A percentile compares a stretch with the other conserved stretches of the same genome.
Evolutionary conservation across 2,113 vertebrate genomes (phyloP).

Genomic region (Okapia johnstoni): DNA sequence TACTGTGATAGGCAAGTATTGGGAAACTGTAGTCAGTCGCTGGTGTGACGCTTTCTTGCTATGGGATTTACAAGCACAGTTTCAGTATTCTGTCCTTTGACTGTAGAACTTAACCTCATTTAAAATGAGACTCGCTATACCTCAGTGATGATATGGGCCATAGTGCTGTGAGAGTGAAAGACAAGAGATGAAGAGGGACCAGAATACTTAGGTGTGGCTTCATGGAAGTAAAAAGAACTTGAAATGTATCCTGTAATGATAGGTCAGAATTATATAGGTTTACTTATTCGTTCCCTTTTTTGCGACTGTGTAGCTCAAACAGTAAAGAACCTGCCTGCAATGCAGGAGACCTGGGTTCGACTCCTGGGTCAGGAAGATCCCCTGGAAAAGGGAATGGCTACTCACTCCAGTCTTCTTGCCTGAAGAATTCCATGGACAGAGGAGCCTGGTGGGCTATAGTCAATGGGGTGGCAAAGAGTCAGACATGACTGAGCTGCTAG

Average conservation of each 20-base stretch:
- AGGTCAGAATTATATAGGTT: not conserved
- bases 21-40: not conserved
- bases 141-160: not conserved
- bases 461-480: not conserved
- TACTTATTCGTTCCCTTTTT: not conserved
- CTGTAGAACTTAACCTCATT: not conserved
- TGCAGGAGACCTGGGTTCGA: not conserved
- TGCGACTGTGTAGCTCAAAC: not conserved
- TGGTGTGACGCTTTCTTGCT: not conserved
- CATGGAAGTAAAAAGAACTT: not conserved
- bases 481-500: not conserved
- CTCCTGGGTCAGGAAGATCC: not conserved
- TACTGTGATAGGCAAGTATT: not conserved
- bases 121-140: not conserved
- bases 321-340: not conserved
- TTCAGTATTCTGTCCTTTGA: not conserved
- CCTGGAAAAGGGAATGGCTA: not conserved
- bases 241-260: not conserved
- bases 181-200: not conserved
- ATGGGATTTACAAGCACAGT: not conserved
- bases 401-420: not conserved
- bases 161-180: not conserved
- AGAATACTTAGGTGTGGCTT: not conserved
- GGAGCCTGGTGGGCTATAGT: not conserved
- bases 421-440: not conserved